Base-by-base conservation (phyloP, 1,140 invertebrate species). In the Drosophila repleta region DNA sequence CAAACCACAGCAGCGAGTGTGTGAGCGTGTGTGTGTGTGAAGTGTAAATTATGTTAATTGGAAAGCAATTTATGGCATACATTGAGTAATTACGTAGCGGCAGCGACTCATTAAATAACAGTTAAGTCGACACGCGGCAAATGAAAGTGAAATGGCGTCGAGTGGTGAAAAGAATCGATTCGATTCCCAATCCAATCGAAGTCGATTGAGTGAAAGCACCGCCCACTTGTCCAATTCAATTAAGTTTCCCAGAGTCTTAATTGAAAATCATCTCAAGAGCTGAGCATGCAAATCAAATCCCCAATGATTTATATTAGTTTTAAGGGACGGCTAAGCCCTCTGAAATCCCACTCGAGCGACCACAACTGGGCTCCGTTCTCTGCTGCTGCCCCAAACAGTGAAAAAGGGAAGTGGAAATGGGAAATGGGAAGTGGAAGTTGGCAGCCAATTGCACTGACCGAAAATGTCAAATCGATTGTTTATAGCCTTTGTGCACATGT, bases 1-100 rank as follows among this genome's bases (percentile, higher is more conserved):
- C 37, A 18, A 6, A 51, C 64, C 21, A 57, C 37, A 18, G 10
- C n/a, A 17, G 32, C 3, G 24, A 24, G 20, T 17, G 48, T 35
- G 24, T 45, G 29, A 21, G 53, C 18, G 43, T 18, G 32, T 48
- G 18, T 39, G 17, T 57, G 17, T 49, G 73, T 48, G 10, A 80
- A 80, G 82, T 87, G 77, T 66, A 75, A 87, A 85, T 81, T 68
- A 87, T 87, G 82, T 74, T 87, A 85, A 85, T 85, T 85, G 70
- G 70, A 72, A 80, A 84, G 74, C 61, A 74, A 65, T 78, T 83
- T 85, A 78, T 87, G 77, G 67, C 74, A 78, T 78, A 29, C 24
- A 43, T 29, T 8, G 39, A 41, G 55, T 43, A 85, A 85, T 85
- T 85, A 72, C 65, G 15, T 24, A 41, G 20, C 62, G 49, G 57